Base-by-base conservation (phyloP, 1,140 invertebrate genomes). In the Globodera rostochiensis region DNA sequence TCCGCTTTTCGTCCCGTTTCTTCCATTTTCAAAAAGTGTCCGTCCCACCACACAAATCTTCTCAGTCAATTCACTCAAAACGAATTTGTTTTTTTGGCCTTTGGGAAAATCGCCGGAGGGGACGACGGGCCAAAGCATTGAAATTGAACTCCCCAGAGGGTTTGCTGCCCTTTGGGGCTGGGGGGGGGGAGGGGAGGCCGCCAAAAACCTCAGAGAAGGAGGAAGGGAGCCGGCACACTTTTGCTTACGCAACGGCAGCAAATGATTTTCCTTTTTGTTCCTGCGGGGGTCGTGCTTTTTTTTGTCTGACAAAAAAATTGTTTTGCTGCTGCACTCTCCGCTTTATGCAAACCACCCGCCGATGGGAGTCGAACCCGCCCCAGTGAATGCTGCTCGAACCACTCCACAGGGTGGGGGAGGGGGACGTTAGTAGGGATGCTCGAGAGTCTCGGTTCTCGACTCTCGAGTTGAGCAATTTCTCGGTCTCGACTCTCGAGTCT, bases 101-200 rank as follows among this genome's bases (percentile, higher is more conserved):
- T 47, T 71, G 69, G 9, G n/a, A 36, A 71, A 71, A 71, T 71
- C 25, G 69, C 46, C 69, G 21, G 25, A 71, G 25, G 46, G 46
- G 13, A 71, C 21, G 69, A 11, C 69, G 69, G 11, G 50, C 71
- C 13, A 73, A 57, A 49, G 66, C 66, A 75, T 49, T 75, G 74
- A 75, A 75, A 75, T 70, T 70, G 66, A 45, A 75, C 53, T 75
- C 74, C 74, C 66, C 74, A 1, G 74, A 70, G 53, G 21, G 47
- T 7, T 36, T 36, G 25, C 25, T 36, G 25, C 25, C 25, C 25
- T 36, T 36, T 13, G 74, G 25, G 21, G 74, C 74, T 4, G 69
- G 46, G 69, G 25, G 69, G 0, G 25, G 69, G 8, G 6, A 1
- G 13, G 46, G 69, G 7, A 21, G 69, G 21, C n/a, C 66, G 66